Evolutionary conservation across 2,113 vertebrate species (phyloP).

Genomic region (Sorex fumeus): DNA sequence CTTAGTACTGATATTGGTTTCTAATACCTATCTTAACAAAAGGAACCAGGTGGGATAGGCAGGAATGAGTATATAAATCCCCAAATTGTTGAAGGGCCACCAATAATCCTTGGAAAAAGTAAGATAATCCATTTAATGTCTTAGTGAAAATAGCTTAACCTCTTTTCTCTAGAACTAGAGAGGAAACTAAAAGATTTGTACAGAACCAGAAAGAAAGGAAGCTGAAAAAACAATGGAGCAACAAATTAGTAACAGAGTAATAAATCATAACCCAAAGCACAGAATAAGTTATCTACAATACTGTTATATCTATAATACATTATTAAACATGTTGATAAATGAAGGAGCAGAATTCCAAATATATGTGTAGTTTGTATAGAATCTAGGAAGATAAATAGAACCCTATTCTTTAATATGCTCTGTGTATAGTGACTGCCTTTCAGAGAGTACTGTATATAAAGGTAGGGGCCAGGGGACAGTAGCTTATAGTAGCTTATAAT

Average conservation of each 20-base stretch:
- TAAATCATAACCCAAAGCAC: not conserved
- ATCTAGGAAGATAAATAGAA: not conserved
- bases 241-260: not conserved
- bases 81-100: not conserved
- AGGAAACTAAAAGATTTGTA: not conserved
- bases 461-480: not conserved
- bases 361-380: not conserved
- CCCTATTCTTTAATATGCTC: not conserved
- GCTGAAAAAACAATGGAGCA: not conserved
- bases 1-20: not conserved
- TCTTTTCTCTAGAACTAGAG: not conserved
- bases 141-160: no score
- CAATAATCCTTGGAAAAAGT: not conserved
- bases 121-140: no score
- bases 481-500: not conserved
- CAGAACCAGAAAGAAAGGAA: slow-evolving; percentile 4
- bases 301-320: not conserved
- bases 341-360: not conserved
- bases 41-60: not conserved
- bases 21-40: slow-evolving; percentile 27
- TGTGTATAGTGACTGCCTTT: not conserved
- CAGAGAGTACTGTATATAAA: not conserved
- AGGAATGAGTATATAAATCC: no score
- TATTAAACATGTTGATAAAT: not conserved
- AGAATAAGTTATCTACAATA: slow-evolving; percentile 23